phyloP scores from a whole-genome alignment of 2,797 vertebrate species.

The Siniperca scherzeri region DNA sequence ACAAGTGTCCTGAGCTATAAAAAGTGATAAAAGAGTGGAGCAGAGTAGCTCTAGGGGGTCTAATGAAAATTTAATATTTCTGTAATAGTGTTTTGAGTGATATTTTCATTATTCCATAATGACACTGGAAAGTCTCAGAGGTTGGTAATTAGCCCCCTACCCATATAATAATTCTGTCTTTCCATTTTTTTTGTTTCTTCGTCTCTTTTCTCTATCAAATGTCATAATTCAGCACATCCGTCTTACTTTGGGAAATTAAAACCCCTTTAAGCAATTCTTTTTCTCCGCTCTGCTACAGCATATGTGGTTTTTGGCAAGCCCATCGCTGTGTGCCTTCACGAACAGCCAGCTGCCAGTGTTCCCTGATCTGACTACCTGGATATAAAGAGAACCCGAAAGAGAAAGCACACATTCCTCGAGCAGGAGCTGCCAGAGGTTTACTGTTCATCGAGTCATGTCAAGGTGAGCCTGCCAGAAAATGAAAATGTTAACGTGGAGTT shows the following conservation, averaged over 20 bases:
- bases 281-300: slow-evolving; percentile 27
- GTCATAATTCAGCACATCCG: slow-evolving; percentile 59
- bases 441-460: slow-evolving; percentile 47
- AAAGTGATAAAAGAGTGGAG: slow-evolving; percentile 56
- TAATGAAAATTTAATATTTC: slow-evolving; percentile 75
- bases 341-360: slow-evolving; percentile 49
- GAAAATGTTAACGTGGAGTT: slow-evolving; percentile 30
- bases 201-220: slow-evolving; percentile 53
- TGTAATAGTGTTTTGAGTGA: slow-evolving; percentile 74
- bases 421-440: slow-evolving; percentile 34
- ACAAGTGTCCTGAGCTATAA: slow-evolving; percentile 60
- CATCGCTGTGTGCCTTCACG: slow-evolving; percentile 5
- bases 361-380: slow-evolving; percentile 55
- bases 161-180: slow-evolving; percentile 51
- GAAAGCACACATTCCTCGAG: slow-evolving; percentile 40
- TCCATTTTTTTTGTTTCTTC: slow-evolving; percentile 26
- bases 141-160: slow-evolving; percentile 71
- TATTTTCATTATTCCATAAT: slow-evolving; percentile 80
- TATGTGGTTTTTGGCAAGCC: slow-evolving; percentile 69
- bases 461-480: slow-evolving; percentile 48
- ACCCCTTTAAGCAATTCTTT: slow-evolving; percentile 44
- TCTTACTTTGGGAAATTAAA: slow-evolving; percentile 68
- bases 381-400: slow-evolving; percentile 43
- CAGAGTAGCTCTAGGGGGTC: slow-evolving; percentile 53
- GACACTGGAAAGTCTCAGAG: slow-evolving; percentile 64